Evolutionary conservation across 1,140 invertebrate genomes (phyloP).

Genomic region (Aricia agestis): DNA sequence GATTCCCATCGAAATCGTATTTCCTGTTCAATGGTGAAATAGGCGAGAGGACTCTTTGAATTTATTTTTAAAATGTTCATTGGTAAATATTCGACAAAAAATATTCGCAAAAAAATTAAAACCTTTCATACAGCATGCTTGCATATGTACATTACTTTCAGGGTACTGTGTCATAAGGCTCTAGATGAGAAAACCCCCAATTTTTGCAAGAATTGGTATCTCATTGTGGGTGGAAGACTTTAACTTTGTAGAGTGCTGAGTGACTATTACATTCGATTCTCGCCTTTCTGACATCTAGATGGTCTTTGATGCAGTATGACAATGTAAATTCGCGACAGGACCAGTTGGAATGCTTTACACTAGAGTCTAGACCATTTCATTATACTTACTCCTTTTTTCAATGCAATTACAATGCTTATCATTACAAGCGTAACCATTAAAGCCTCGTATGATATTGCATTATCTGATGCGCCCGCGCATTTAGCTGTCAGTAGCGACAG

Average conservation of each 20-base stretch:
- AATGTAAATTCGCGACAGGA: neutral
- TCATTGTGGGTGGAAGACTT: too few species aligned
- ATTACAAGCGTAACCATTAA: neutral
- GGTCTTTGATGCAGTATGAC: neutral
- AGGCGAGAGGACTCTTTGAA: neutral
- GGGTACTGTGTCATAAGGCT: too few species aligned
- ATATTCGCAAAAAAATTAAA: too few species aligned
- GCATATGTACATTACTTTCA: too few species aligned
- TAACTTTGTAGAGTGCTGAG: neutral
- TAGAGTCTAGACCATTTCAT: neutral
- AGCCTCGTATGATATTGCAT: neutral
- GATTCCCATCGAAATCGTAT: neutral
- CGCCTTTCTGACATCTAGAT: neutral
- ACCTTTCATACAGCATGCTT: too few species aligned
- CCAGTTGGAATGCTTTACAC: neutral
- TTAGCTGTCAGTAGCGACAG: constrained; percentile 2
- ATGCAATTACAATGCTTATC: neutral
- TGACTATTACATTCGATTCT: too few species aligned
- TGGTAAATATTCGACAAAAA: too few species aligned
- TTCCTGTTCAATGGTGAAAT: neutral
- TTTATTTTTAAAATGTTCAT: too few species aligned
- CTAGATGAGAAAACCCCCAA: too few species aligned
- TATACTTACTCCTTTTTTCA: neutral
- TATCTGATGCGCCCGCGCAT: neutral
- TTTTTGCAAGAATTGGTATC: too few species aligned